Conservation (phyloP, 2,113 vertebrate species). For the Alexandromys fortis region DNA sequence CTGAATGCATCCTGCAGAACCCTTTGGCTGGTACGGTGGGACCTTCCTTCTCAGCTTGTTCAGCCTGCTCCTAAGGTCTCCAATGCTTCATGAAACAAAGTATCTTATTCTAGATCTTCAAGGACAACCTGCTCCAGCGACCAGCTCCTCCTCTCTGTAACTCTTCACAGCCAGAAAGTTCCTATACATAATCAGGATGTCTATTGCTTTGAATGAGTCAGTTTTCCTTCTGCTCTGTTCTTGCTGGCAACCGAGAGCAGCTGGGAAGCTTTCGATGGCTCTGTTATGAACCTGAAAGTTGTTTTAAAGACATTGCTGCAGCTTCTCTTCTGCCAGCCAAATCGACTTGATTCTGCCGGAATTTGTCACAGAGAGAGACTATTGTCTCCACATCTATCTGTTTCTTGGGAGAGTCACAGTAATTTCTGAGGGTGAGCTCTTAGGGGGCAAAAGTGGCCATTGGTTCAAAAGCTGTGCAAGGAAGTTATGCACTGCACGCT, state of each 20-base stretch:
- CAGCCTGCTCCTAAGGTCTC: neutral
- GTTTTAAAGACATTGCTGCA: slow-evolving; percentile 63
- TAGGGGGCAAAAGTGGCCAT: neutral
- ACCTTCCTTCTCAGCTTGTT: neutral
- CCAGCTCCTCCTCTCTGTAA: slow-evolving; percentile 55
- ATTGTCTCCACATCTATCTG: slow-evolving; percentile 5
- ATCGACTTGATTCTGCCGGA: slow-evolving; percentile 59
- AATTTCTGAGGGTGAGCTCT: slow-evolving; percentile 34
- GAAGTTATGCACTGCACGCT: neutral
- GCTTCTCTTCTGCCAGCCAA: slow-evolving; percentile 56
- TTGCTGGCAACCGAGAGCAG: slow-evolving; percentile 63
- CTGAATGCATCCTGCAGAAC: neutral
- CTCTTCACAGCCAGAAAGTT: slow-evolving; percentile 69
- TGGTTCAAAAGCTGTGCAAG: neutral
- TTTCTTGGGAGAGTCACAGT: slow-evolving; percentile 32
- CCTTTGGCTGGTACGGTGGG: neutral
- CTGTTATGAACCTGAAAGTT: slow-evolving; percentile 69
- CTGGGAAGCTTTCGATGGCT: slow-evolving; percentile 74
- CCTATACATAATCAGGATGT: slow-evolving; percentile 68
- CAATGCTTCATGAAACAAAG: neutral
- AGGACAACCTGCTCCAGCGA: slow-evolving; percentile 61
- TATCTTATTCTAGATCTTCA: slow-evolving; percentile 58
- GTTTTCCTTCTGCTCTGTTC: slow-evolving; percentile 75
- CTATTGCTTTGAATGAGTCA: slow-evolving; percentile 64
- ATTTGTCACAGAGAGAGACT: slow-evolving; percentile 56